Conservation (phyloP, 2,797 vertebrate genomes). For the Enteromius unitaeniatus region DNA sequence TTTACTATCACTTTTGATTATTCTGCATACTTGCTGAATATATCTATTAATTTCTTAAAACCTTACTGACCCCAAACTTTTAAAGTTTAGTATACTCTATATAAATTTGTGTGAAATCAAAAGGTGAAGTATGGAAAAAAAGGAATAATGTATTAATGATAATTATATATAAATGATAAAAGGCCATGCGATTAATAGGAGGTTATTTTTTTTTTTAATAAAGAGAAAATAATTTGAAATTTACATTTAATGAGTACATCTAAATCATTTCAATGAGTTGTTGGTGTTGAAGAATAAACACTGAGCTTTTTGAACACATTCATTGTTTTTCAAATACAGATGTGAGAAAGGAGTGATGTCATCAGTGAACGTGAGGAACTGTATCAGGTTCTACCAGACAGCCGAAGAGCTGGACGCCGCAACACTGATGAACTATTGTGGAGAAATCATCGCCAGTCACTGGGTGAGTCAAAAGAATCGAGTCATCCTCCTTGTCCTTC, state of each 20-base stretch:
- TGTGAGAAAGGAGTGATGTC: constrained; percentile 99
- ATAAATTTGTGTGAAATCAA: not conserved
- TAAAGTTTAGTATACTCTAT: no score
- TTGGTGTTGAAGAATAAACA: not conserved
- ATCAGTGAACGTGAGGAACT: constrained; percentile 96
- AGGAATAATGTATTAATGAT: not conserved
- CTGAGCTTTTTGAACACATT: not conserved
- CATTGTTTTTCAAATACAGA: constrained; percentile 69
- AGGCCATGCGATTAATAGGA: not conserved
- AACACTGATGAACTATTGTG: constrained; percentile 96
- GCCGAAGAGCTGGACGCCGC: constrained; percentile 93
- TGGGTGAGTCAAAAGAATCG: constrained; percentile 84
- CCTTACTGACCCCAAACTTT: no score
- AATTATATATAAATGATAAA: not conserved
- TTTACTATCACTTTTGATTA: not conserved
- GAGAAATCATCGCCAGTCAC: constrained; percentile 98
- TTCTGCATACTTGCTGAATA: not conserved
- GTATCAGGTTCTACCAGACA: constrained; percentile 98
- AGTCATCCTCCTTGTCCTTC: not conserved
- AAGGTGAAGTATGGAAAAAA: not conserved
- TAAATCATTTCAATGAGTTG: not conserved
- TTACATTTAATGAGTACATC: not conserved
- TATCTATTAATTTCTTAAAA: not conserved
- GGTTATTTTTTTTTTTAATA: not conserved
- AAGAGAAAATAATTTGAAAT: not conserved